Percentiles rank a stretch among this genome's conserved stretches.
These are phyloP conservation scores for Uropetala carovei DNA, from an alignment of 2,888 invertebrate genomes.

Conservation along the genomic window DNA sequence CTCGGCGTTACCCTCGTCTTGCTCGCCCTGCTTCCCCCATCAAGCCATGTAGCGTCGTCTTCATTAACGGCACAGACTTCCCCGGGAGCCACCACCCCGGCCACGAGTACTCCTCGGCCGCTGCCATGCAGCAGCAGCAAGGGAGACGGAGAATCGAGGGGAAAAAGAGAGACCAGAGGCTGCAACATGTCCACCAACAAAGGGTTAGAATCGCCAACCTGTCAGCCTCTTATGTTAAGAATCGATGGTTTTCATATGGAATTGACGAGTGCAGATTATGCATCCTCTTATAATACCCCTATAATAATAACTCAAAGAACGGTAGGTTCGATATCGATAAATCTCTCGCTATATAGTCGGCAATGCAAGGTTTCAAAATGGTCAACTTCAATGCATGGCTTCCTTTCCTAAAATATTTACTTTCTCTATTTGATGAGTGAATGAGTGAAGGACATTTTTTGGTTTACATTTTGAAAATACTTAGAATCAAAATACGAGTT, in stretches of 20 bases:
- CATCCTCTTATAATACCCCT: neutral
- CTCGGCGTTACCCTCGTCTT: constrained; percentile 48
- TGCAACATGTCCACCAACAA: constrained; percentile 48
- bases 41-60: constrained; percentile 38
- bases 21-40: constrained; percentile 40
- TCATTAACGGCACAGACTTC: neutral
- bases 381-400: too few species aligned
- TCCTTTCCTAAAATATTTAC: too few species aligned
- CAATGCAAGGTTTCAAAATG: too few species aligned
- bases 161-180: constrained; percentile 45
- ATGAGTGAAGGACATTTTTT: too few species aligned
- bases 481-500: too few species aligned
- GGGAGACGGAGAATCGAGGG: constrained; percentile 27
- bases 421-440: too few species aligned
- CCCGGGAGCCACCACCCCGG: neutral
- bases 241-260: neutral
- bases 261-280: neutral
- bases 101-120: constrained; percentile 28
- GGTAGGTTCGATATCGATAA: too few species aligned
- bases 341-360: too few species aligned
- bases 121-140: constrained; percentile 47
- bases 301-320: neutral
- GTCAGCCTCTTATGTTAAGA: neutral
- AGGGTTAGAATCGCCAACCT: neutral
- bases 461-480: too few species aligned